Evolutionary conservation across 1,140 invertebrate genomes (phyloP), one percentile per base, ranked within the genome.

Genomic region (Rhizoglyphus robini): DNA sequence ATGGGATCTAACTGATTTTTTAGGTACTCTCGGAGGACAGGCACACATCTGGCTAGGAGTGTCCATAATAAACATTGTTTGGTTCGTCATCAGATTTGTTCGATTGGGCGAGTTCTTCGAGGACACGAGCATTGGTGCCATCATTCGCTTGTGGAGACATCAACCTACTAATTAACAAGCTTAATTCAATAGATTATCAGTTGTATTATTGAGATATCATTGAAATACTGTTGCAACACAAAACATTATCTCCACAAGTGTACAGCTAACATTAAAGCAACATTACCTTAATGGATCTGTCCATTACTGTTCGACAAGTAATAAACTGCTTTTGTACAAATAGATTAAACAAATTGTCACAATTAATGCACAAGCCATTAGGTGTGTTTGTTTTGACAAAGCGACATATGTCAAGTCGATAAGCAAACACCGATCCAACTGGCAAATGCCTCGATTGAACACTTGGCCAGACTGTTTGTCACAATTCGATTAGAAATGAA

Each of bases 1-100:
- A 59, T 36, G 18, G 18, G 18, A 15, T 25, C 15, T 25, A 20
- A 18, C 11, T n/a, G 20, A 20, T 15, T 32, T 59, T 36, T 18
- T 59, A 31, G 57, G 57, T 18, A 59, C 20, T 31, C 15, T 59
- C 18, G 57, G 57, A 2, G 57, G 57, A 59, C 57, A 59, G 15
- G 32, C 23, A n/a, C 30, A 36, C 20, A 59, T 59, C 25, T 59
- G 57, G 57, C 57, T 59, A 3, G 57, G 57, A 27, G 20, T 59
- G 15, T 59, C 57, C 3, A 20, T 36, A n/a, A 36, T 59, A 20
- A 11, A 20, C 2, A 15, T 59, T 29, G 15, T 20, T 32, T 1
- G 18, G 3, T 51, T 51, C 29, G 29, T 27, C 13, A 51, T 51
- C 13, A 23, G 29, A 51, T 23, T 23, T 20, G 23, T 51, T 2